Evolutionary conservation across 2,797 vertebrate genomes (phyloP).

Genomic region (Fratercula arctica): DNA sequence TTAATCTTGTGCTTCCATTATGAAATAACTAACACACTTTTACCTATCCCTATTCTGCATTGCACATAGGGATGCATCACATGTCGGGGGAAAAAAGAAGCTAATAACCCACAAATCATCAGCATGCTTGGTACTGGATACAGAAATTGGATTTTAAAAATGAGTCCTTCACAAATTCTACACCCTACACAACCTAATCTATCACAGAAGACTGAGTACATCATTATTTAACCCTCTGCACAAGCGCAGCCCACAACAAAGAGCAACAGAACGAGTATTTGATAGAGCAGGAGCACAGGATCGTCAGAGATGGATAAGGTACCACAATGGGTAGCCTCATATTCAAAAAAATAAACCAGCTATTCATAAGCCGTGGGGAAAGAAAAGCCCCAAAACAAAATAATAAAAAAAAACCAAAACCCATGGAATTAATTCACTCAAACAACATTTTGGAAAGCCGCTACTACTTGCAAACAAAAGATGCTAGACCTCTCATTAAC

Average conservation of each 20-base stretch:
- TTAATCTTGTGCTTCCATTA: neutral
- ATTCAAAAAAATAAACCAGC: conserved; percentile 27
- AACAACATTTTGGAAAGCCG: neutral
- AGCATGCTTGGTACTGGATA: neutral
- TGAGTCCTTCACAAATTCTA: neutral
- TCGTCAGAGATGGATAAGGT: conserved; percentile 5
- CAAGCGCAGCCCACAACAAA: conserved; percentile 64
- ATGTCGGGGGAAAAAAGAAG: neutral
- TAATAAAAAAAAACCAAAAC: neutral
- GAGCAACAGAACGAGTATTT: conserved; percentile 7
- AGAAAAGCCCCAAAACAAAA: neutral
- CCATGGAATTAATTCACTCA: neutral
- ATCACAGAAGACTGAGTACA: neutral
- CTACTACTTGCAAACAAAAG: conserved; percentile 13
- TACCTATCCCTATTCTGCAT: neutral
- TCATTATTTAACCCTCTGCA: neutral
- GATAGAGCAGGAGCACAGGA: neutral
- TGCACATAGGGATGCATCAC: neutral
- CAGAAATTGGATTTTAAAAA: neutral
- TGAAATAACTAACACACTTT: neutral
- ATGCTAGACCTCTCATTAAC: neutral
- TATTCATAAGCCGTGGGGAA: neutral
- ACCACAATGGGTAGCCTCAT: conserved; percentile 7
- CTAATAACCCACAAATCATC: neutral
- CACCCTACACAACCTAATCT: too few relatives aligned